Evolutionary conservation across 2,888 invertebrate species (phyloP).

Genomic region (Operophtera brumata): DNA sequence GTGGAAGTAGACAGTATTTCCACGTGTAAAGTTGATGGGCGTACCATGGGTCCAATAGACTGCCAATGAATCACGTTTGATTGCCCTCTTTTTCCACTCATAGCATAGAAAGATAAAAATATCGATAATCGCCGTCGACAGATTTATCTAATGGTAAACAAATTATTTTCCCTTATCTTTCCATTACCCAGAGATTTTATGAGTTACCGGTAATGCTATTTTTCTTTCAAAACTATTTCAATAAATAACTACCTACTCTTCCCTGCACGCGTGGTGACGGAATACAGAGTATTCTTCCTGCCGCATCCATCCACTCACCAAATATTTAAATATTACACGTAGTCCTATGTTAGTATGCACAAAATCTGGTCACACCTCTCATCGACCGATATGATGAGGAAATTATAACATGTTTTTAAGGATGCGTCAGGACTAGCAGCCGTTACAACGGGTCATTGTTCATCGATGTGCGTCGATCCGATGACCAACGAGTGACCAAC

Average conservation of each 20-base stretch:
- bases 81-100: neutral
- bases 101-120: neutral
- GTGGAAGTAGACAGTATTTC: neutral
- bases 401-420: slow-evolving; percentile 14
- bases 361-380: slow-evolving; percentile 5
- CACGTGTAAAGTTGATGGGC: neutral
- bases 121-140: neutral
- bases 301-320: too few species aligned
- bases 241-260: too few species aligned
- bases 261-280: too few species aligned
- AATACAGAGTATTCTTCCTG: too few species aligned
- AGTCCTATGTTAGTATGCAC: neutral
- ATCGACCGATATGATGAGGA: slow-evolving; percentile 7
- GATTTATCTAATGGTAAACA: neutral
- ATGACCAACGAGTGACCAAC: neutral
- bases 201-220: too few species aligned
- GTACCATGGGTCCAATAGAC: neutral
- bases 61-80: slow-evolving; percentile 4
- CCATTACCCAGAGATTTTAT: too few species aligned
- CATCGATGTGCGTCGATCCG: neutral
- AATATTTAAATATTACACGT: neutral
- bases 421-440: neutral
- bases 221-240: too few species aligned
- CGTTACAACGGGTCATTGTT: neutral
- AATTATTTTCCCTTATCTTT: too few species aligned